These are phyloP conservation scores for Bimastos eiseni DNA, from an alignment of 2,888 invertebrate species.

Conservation along the genomic window DNA sequence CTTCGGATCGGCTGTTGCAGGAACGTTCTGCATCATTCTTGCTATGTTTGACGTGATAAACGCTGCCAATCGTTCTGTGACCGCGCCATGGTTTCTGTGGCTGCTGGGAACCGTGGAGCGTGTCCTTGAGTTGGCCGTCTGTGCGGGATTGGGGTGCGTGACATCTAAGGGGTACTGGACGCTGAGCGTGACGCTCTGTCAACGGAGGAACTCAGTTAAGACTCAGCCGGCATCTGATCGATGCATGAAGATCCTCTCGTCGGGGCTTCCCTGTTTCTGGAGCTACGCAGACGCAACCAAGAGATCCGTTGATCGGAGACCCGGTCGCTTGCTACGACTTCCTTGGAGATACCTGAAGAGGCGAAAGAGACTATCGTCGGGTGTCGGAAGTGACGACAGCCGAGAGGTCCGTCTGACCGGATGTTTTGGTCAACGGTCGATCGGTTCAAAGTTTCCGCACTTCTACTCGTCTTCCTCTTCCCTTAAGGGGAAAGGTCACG, in stretches of 20 bases:
- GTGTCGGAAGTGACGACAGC: slow-evolving; percentile 5
- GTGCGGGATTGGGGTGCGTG: background rate
- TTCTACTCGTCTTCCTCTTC: background rate
- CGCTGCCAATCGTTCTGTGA: background rate
- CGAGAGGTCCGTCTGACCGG: background rate
- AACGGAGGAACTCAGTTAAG: background rate
- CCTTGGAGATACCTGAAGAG: background rate
- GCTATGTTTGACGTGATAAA: background rate
- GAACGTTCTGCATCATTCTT: background rate
- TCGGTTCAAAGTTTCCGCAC: background rate
- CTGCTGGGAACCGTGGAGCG: background rate
- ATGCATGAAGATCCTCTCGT: slow-evolving; percentile 8
- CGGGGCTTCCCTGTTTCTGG: background rate
- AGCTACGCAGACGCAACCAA: background rate
- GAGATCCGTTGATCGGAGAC: background rate
- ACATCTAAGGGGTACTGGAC: slow-evolving; percentile 8
- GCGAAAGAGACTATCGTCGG: background rate
- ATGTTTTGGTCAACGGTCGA: background rate
- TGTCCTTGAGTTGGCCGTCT: background rate
- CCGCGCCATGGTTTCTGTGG: background rate
- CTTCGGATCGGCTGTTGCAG: background rate
- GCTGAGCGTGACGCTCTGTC: background rate
- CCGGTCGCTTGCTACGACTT: background rate
- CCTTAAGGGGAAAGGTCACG: background rate
- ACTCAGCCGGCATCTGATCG: background rate